phyloP scores from a whole-genome alignment of 1,140 invertebrate species.

The Drosophila orena region DNA sequence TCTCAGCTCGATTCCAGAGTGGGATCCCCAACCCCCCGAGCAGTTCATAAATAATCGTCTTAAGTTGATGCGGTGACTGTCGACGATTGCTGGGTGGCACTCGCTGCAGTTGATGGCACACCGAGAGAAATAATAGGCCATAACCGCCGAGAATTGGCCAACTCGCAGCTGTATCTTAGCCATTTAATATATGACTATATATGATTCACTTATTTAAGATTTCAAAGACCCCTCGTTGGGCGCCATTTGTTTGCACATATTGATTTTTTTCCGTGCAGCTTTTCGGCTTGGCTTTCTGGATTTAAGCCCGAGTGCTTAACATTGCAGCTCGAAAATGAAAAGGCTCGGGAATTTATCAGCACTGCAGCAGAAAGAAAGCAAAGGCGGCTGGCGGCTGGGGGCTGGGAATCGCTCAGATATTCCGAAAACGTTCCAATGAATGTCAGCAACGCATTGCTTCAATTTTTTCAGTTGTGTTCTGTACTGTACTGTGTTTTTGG shows the following conservation, averaged over 20 bases:
- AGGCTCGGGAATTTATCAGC: constrained; percentile 37
- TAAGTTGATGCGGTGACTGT: constrained; percentile 78
- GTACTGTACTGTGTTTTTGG: constrained; percentile 1
- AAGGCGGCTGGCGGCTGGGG: constrained; percentile 28
- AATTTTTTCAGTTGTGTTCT: constrained; percentile 58
- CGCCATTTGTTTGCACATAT: background rate
- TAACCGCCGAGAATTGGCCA: background rate
- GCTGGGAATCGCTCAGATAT: constrained; percentile 64
- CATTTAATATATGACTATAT: background rate
- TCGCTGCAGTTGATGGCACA: constrained; percentile 49
- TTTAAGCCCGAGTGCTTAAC: constrained; percentile 34
- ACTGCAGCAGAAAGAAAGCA: constrained; percentile 63
- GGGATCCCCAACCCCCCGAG: constrained; percentile 25
- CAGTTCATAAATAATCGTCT: constrained; percentile 84
- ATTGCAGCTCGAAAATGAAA: constrained; percentile 56
- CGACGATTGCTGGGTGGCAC: constrained; percentile 54
- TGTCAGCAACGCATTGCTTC: constrained; percentile 79
- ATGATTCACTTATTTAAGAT: background rate
- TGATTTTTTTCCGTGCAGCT: constrained; percentile 48
- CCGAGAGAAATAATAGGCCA: constrained; percentile 14
- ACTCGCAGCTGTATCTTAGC: background rate
- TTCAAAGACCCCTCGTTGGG: background rate
- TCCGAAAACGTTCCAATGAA: constrained; percentile 82
- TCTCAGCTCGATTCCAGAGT: background rate
- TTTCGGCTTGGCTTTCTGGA: constrained; percentile 43